Conservation (phyloP, 2,888 invertebrate species). For the Lapara coniferarum region DNA sequence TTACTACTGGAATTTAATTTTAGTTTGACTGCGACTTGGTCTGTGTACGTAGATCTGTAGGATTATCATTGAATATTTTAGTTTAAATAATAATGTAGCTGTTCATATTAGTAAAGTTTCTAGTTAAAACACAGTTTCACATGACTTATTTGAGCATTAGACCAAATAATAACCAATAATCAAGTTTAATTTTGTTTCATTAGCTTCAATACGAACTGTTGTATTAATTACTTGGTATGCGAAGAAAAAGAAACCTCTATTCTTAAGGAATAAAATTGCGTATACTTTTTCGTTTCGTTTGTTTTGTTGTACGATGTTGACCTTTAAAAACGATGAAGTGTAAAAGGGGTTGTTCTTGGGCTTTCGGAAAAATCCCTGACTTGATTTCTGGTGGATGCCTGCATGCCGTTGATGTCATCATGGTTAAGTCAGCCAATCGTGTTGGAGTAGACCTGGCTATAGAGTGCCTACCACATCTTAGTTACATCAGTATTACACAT, state of each 20-base stretch:
- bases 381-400: too few relatives aligned
- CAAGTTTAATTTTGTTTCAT: constrained; percentile 7
- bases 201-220: neutral
- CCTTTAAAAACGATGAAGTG: too few relatives aligned
- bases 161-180: constrained; percentile 18
- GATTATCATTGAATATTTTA: neutral
- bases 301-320: neutral
- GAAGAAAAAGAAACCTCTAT: neutral
- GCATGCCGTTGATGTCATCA: too few relatives aligned
- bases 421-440: too few relatives aligned
- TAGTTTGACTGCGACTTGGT: neutral
- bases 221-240: constrained; percentile 1
- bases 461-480: too few relatives aligned
- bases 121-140: constrained; percentile 7
- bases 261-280: neutral
- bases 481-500: too few relatives aligned
- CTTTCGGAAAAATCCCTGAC: too few relatives aligned
- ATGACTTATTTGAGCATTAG: constrained; percentile 13
- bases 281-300: neutral
- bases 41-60: neutral
- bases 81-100: neutral
- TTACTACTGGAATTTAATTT: neutral
- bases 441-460: too few relatives aligned
- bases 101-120: neutral
- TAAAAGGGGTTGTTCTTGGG: too few relatives aligned